phyloP scores from a whole-genome alignment of 2,888 invertebrate genomes.

The Eulithis prunata region DNA sequence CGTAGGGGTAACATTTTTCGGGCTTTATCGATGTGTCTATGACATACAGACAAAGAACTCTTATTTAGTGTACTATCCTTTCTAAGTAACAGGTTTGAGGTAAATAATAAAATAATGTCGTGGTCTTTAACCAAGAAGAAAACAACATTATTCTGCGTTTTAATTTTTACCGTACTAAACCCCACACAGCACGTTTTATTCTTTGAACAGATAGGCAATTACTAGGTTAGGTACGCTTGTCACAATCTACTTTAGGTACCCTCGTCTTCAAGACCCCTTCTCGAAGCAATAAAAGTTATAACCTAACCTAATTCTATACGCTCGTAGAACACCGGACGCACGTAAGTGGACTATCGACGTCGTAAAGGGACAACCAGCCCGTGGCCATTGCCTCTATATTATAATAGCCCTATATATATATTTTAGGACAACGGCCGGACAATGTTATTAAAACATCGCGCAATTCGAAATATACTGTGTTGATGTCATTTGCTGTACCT shows the following conservation, averaged over 20 bases:
- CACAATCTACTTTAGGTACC: neutral
- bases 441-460: slow-evolving; percentile 20
- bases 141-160: too few relatives aligned
- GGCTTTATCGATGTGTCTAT: slow-evolving; percentile 21
- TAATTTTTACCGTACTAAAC: too few relatives aligned
- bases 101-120: too few relatives aligned
- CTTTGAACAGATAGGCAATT: too few relatives aligned
- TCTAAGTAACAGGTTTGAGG: too few relatives aligned
- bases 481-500: too few relatives aligned
- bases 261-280: slow-evolving; percentile 2
- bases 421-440: slow-evolving; percentile 23
- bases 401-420: slow-evolving; percentile 44
- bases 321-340: slow-evolving; percentile 49
- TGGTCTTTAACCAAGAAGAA: too few relatives aligned
- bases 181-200: too few relatives aligned
- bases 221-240: neutral
- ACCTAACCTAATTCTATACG: slow-evolving; percentile 22
- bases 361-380: slow-evolving; percentile 44
- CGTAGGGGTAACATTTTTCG: slow-evolving; percentile 23
- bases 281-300: slow-evolving; percentile 3
- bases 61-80: too few relatives aligned
- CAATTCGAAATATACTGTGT: too few relatives aligned
- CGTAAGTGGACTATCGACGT: slow-evolving; percentile 49
- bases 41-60: neutral
- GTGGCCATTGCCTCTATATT: slow-evolving; percentile 48